A percentile compares a stretch with the other conserved stretches of the same genome.
Evolutionary conservation across 2,797 vertebrate genomes (phyloP).

Genomic region (Sparus aurata): DNA sequence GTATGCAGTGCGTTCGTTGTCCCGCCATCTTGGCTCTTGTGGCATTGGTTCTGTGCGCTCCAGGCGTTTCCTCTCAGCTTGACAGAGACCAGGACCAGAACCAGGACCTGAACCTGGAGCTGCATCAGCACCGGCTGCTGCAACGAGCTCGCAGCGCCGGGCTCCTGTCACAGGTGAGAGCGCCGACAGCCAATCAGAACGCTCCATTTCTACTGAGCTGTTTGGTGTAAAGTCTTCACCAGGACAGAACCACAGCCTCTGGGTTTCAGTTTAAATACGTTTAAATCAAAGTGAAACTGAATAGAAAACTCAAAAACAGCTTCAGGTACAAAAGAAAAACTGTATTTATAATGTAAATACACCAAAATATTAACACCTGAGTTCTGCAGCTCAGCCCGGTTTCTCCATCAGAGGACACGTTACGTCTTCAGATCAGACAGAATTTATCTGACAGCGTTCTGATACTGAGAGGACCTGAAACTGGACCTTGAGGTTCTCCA

Average conservation of each 20-base stretch:
- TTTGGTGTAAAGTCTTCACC: background rate
- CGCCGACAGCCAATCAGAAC: background rate
- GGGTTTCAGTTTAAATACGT: too few relatives aligned
- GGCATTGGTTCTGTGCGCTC: slow-evolving; percentile 81
- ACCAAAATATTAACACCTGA: too few relatives aligned
- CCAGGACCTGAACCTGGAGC: slow-evolving; percentile 81
- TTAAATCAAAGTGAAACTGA: background rate
- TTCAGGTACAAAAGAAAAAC: background rate
- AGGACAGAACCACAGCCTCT: background rate
- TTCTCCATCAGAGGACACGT: too few relatives aligned
- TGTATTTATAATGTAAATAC: too few relatives aligned
- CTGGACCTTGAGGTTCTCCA: slow-evolving; percentile 2
- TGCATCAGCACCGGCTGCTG: slow-evolving; percentile 89
- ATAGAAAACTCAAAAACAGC: background rate
- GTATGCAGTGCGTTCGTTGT: slow-evolving; percentile 89
- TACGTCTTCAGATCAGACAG: too few relatives aligned
- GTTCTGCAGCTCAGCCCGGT: too few relatives aligned
- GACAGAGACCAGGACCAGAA: slow-evolving; percentile 71
- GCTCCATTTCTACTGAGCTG: background rate
- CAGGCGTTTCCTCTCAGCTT: slow-evolving; percentile 71
- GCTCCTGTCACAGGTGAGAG: slow-evolving; percentile 83
- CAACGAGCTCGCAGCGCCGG: slow-evolving; percentile 90
- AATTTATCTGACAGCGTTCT: too few relatives aligned
- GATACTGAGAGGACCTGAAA: background rate
- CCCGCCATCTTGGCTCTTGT: slow-evolving; percentile 89